Base-by-base conservation (phyloP, 1,140 invertebrate genomes). In the Vanessa tameamea region DNA sequence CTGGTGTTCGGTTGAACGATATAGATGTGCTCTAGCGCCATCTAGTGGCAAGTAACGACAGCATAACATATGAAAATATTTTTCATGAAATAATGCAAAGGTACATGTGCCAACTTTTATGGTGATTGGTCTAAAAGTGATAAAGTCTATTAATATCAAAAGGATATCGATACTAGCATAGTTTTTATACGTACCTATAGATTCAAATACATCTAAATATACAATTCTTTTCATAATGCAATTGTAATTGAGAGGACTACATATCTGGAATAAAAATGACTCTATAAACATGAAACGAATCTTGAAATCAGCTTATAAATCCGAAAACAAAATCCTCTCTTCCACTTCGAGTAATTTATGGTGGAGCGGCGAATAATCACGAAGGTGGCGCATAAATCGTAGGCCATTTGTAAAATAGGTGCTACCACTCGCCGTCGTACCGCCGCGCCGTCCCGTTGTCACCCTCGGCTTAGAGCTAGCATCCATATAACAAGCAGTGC, bases 381-480 rank as follows among this genome's bases (percentile, higher is more conserved):
- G 75, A 64, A 85, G 86, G 85, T 90, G 87, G 86, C 89, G 87
- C 85, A 92, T 92, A 91, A 91, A 92, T 92, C 87, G 87, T 89
- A 83, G 78, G 80, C 88, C 89, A 90, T 91, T 92, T 92, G 87
- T 91, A 89, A 91, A 91, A 92, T 91, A 89, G 87, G 89, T 87
- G 90, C 89, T 89, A 89, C 87, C 68, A 82, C 76, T 85, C 82
- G 76, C 82, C 37, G 37, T 9, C 7, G 37, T 43, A 43, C 37
- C 37, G 37, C 37, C 37, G 31, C 37, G 37, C 37, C 80, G 79
- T 78, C 78, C 82, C 72, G 80, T 70, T 88, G 88, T 89, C 85
- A 80, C 85, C 84, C 83, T 76, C 71, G 55, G 69, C 66, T 74
- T 69, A 64, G 15, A 63, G 26, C 66, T 64, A 31, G 23, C 26